phyloP scores from a whole-genome alignment of 1,140 invertebrate species.

The Drosophila micromelanica region DNA sequence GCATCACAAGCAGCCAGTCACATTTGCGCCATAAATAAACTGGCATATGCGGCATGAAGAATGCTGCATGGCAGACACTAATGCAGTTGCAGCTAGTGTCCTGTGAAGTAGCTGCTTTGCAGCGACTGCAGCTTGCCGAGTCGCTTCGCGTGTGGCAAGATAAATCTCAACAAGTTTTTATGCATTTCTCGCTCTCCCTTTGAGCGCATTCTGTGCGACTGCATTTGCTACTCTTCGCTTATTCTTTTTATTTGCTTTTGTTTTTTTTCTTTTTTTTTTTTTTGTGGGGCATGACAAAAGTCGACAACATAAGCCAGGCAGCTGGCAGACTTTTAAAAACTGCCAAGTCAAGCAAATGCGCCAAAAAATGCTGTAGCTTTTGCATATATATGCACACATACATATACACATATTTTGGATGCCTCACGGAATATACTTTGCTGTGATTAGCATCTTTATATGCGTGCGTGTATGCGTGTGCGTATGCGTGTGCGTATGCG shows the following conservation, averaged over 20 bases:
- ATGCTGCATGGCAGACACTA: conserved; percentile 61
- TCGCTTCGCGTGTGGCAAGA: conserved; percentile 74
- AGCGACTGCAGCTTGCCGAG: conserved; percentile 43
- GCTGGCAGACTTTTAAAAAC: conserved; percentile 52
- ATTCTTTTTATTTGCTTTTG: conserved; percentile 6
- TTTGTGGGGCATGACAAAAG: conserved; percentile 65
- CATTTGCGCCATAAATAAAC: conserved; percentile 71
- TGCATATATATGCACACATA: conserved; percentile 1
- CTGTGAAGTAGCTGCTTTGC: conserved; percentile 19
- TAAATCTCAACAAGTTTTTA: conserved; percentile 83
- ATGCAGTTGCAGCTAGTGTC: conserved; percentile 62
- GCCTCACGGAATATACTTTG: conserved; percentile 48
- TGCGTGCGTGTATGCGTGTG: too few species aligned
- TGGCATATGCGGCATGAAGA: conserved; percentile 68
- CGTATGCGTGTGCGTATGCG: conserved; percentile 2
- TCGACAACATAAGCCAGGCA: conserved; percentile 68
- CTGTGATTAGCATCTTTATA: conserved; percentile 64
- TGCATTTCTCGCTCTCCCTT: conserved; percentile 48
- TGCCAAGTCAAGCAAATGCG: conserved; percentile 64
- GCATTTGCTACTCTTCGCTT: conserved; percentile 2
- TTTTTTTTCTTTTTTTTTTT: conserved; percentile 41
- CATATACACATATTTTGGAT: conserved; percentile 37
- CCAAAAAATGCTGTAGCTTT: conserved; percentile 50
- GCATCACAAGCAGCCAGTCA: conserved; percentile 23
- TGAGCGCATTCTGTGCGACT: conserved; percentile 3